Conservation (phyloP, 2,113 vertebrate genomes). For the Cichladusa arquata region DNA sequence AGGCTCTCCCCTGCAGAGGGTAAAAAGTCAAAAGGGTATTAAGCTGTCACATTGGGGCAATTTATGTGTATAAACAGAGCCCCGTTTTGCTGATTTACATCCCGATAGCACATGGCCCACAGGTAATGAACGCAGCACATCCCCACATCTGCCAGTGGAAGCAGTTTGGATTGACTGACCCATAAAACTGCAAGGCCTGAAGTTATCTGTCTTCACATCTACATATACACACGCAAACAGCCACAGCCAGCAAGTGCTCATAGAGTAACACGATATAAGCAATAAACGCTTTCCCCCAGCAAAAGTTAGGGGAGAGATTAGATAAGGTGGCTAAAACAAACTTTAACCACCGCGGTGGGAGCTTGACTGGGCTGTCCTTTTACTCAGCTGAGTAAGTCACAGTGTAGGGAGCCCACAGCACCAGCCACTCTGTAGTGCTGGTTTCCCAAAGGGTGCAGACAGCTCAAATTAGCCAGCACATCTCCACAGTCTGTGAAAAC, state of each 20-base stretch:
- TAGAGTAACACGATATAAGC: conserved; percentile 65
- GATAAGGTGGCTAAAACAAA: conserved; percentile 68
- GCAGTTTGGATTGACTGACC: conserved; percentile 70
- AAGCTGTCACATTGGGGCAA: conserved; percentile 70
- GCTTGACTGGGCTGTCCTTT: neutral
- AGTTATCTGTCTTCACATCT: conserved; percentile 69
- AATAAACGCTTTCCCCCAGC: conserved; percentile 71
- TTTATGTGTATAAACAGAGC: conserved; percentile 69
- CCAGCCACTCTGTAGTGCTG: rapidly evolving
- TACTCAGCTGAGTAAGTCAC: neutral
- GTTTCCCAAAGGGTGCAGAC: neutral
- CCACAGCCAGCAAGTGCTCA: conserved; percentile 47
- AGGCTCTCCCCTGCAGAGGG: conserved; percentile 57
- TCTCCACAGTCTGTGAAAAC: neutral
- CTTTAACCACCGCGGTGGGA: conserved; percentile 30
- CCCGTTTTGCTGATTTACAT: conserved; percentile 67
- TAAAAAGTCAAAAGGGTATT: conserved; percentile 71
- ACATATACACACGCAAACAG: conserved; percentile 56
- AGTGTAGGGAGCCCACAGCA: rapidly evolving
- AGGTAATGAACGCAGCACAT: conserved; percentile 59
- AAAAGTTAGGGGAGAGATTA: conserved; percentile 67
- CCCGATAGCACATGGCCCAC: conserved; percentile 65
- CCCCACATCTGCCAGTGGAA: conserved; percentile 65
- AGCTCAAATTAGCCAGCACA: neutral
- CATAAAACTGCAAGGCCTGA: conserved; percentile 65